Evolutionary conservation across 2,888 invertebrate genomes (phyloP).

Genomic region (Meloe dianella): DNA sequence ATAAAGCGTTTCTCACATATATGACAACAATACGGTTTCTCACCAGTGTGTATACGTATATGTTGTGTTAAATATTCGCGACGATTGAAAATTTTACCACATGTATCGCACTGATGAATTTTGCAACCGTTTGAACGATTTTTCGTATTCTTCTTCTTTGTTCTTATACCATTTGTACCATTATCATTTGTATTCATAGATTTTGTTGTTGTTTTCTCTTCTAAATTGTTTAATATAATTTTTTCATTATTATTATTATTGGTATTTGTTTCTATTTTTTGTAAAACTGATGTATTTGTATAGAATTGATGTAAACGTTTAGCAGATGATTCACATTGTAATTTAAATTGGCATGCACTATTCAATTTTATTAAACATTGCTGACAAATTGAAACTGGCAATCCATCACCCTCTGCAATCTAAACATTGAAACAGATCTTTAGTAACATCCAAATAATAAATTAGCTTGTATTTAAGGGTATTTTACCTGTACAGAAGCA

Average conservation of each 20-base stretch:
- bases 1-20: slow-evolving; percentile 50
- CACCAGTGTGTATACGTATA: too few species aligned
- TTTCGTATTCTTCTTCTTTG: slow-evolving; percentile 31
- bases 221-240: too few species aligned
- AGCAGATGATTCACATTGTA: slow-evolving; percentile 49
- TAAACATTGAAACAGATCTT: slow-evolving; percentile 21
- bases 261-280: slow-evolving; percentile 10
- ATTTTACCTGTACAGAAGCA: slow-evolving; percentile 47
- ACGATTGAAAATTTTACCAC: slow-evolving; percentile 55
- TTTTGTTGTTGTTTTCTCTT: too few species aligned
- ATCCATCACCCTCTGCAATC: slow-evolving; percentile 47
- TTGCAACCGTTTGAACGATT: slow-evolving; percentile 42
- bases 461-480: not conserved
- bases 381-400: slow-evolving; percentile 46
- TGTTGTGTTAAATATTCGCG: slow-evolving; percentile 52
- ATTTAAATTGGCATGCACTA: slow-evolving; percentile 49
- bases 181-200: not conserved
- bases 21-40: slow-evolving; percentile 50
- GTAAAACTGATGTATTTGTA: slow-evolving; percentile 38
- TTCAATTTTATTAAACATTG: slow-evolving; percentile 46
- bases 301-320: slow-evolving; percentile 46
- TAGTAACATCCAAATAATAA: not conserved
- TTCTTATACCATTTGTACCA: not conserved
- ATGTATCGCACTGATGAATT: slow-evolving; percentile 54
- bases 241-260: slow-evolving; percentile 10